Conservation (phyloP, 1,140 invertebrate genomes). For the Streblospio benedicti region DNA sequence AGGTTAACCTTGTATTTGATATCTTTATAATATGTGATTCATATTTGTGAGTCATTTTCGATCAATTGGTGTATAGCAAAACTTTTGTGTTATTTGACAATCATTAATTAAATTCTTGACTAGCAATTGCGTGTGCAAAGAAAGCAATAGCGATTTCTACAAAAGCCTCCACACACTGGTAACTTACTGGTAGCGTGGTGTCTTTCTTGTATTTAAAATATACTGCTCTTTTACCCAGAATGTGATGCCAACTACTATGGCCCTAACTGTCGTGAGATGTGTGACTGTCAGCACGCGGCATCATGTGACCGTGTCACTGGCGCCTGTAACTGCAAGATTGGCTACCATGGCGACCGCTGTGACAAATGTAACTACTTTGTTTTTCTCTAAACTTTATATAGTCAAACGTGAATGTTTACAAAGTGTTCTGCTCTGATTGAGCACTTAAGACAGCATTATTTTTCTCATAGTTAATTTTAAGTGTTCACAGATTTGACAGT, state of each 20-base stretch:
- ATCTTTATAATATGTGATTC: not conserved
- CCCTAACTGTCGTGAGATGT: constrained; percentile 67
- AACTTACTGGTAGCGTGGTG: too few species aligned
- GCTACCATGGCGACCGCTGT: constrained; percentile 47
- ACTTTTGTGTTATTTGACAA: not conserved
- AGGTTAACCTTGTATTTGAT: too few species aligned
- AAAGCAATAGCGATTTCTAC: too few species aligned
- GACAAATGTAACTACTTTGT: constrained; percentile 35
- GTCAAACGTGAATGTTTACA: too few species aligned
- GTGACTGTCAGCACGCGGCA: constrained; percentile 70
- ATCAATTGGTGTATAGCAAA: not conserved
- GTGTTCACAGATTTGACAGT: too few species aligned
- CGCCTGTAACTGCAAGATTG: constrained; percentile 47
- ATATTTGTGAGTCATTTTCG: not conserved
- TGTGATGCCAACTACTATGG: constrained; percentile 67
- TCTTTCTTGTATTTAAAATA: too few species aligned
- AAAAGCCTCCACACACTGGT: too few species aligned
- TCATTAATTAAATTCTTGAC: not conserved
- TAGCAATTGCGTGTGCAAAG: not conserved
- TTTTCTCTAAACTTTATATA: too few species aligned
- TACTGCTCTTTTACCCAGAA: constrained; percentile 28
- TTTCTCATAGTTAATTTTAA: too few species aligned
- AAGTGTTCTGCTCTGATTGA: too few species aligned
- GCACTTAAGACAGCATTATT: too few species aligned
- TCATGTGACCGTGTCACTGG: constrained; percentile 70